phyloP scores from a whole-genome alignment of 53 echinoderm and acorn worm genomes.

The Henricia sp. region DNA sequence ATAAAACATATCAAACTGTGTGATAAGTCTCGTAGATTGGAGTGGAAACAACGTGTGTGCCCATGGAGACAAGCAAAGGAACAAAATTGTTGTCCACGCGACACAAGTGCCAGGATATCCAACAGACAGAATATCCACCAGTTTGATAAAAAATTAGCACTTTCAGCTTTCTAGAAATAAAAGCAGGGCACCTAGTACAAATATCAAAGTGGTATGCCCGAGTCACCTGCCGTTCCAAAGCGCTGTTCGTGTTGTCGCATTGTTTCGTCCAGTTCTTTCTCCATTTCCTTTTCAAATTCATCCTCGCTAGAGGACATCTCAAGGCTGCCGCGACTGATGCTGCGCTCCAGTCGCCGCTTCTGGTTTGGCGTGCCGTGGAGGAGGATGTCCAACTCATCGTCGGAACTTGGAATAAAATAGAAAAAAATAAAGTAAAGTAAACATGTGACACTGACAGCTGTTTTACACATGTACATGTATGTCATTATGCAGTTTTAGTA shows the following conservation, averaged over 20 bases:
- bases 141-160: too few species aligned
- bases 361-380: constrained; percentile 92
- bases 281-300: constrained; percentile 99
- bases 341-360: constrained; percentile 83
- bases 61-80: too few species aligned
- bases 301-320: constrained; percentile 98
- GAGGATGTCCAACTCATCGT: constrained; percentile 96
- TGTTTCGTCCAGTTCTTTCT: constrained; percentile 82
- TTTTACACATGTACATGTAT: not conserved
- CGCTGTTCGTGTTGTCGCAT: constrained; percentile 84
- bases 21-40: too few species aligned
- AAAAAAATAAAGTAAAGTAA: not conserved
- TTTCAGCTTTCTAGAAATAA: too few species aligned
- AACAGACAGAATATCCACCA: too few species aligned
- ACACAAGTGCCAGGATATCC: too few species aligned
- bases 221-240: constrained; percentile 52
- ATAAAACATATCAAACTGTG: too few species aligned
- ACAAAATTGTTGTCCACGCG: too few species aligned
- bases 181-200: too few species aligned
- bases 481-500: not conserved
- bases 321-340: constrained; percentile 92
- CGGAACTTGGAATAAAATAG: constrained; percentile 71
- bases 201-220: too few species aligned
- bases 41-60: too few species aligned
- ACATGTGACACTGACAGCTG: not conserved